Conservation (phyloP, 2,113 vertebrate species). For the Ascaphus truei region DNA sequence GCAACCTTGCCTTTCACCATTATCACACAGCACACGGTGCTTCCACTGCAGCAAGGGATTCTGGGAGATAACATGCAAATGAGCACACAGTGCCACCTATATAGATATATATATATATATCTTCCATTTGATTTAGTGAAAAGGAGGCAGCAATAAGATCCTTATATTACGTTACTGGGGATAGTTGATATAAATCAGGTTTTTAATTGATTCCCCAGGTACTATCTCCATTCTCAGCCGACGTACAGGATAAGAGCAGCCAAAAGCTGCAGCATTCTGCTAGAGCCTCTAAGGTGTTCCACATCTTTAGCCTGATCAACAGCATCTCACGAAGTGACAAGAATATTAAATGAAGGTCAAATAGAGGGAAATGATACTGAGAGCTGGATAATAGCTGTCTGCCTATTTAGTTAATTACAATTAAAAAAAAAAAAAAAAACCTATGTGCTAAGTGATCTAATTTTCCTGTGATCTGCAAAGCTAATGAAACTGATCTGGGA, state of each 20-base stretch:
- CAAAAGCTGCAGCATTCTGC: background rate
- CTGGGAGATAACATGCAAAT: no score
- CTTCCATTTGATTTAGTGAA: no score
- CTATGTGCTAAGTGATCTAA: conserved; percentile 10
- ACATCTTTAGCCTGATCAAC: background rate
- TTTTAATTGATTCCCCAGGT: conserved; percentile 3
- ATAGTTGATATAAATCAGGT: background rate
- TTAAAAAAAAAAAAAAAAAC: background rate
- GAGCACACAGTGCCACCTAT: no score
- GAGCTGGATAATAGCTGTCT: background rate
- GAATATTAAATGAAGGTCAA: conserved; percentile 21
- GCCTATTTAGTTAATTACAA: conserved; percentile 15
- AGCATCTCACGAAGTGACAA: background rate
- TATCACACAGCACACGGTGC: no score
- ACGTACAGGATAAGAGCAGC: background rate
- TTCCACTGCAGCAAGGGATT: no score
- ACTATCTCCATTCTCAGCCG: background rate
- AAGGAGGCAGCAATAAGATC: background rate
- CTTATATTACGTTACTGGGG: background rate
- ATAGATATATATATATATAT: no score
- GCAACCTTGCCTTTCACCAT: no score
- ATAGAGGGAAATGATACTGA: background rate
- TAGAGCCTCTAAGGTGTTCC: background rate
- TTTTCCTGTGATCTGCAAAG: background rate
- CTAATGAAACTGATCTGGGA: background rate